These are phyloP conservation scores for Synergus gifuensis DNA, from an alignment of 2,888 invertebrate species.

Conservation along the genomic window DNA sequence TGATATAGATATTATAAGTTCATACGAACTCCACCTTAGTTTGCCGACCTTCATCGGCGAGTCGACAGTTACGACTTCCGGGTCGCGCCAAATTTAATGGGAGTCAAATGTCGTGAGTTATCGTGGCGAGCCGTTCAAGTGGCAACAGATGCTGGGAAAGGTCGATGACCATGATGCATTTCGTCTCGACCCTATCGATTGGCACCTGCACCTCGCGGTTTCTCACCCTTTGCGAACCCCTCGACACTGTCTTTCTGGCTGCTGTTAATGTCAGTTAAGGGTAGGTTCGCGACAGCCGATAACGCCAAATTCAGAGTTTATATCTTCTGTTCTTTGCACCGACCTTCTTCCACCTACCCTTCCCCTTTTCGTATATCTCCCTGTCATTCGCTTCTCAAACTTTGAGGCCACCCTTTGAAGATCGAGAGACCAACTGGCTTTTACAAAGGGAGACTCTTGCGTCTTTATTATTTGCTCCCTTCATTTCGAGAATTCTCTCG, in stretches of 20 bases:
- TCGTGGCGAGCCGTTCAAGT: conserved; percentile 51
- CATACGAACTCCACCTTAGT: conserved; percentile 31
- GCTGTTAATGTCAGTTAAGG: conserved; percentile 45
- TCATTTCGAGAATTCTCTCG: conserved; percentile 36
- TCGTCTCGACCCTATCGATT: conserved; percentile 45
- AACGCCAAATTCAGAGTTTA: conserved; percentile 47
- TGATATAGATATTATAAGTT: conserved; percentile 41
- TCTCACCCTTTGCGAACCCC: conserved; percentile 31
- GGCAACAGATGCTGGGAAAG: conserved; percentile 55
- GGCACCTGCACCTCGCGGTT: conserved; percentile 46
- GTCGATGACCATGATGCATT: conserved; percentile 47
- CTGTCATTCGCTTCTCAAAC: conserved; percentile 31
- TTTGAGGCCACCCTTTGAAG: conserved; percentile 10
- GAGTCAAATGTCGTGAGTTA: conserved; percentile 51
- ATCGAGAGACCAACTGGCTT: conserved; percentile 31
- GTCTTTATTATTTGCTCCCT: conserved; percentile 20
- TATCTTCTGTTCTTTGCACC: conserved; percentile 40
- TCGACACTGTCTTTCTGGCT: conserved; percentile 37
- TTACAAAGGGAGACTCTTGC: background rate
- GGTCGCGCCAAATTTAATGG: conserved; percentile 48
- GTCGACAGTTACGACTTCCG: conserved; percentile 40
- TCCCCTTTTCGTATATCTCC: background rate
- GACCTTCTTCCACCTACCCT: background rate
- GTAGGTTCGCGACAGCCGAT: conserved; percentile 45
- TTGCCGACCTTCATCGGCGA: conserved; percentile 39